Conservation (phyloP, 2,113 vertebrate genomes). For the Sander lucioperca region DNA sequence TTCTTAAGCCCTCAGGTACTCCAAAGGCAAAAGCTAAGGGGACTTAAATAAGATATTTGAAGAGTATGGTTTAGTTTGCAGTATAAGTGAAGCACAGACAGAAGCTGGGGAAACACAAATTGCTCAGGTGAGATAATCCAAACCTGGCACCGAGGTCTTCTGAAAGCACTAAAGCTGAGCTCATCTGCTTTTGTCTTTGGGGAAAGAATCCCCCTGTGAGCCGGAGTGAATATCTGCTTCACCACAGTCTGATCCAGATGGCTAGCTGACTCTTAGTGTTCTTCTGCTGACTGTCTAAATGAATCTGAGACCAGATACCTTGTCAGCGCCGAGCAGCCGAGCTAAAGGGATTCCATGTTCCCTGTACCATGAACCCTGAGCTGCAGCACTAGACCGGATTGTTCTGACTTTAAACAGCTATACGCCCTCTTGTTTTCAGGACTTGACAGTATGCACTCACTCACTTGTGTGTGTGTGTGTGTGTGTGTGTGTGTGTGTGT, state of each 20-base stretch:
- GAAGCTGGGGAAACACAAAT: constrained; percentile 58
- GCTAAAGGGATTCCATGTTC: constrained; percentile 77
- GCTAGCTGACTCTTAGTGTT: constrained; percentile 66
- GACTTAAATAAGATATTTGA: constrained; percentile 49
- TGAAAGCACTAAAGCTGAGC: constrained; percentile 66
- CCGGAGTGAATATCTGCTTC: constrained; percentile 65
- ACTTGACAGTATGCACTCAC: constrained; percentile 49
- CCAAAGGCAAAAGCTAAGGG: constrained; percentile 9
- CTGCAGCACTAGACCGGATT: constrained; percentile 59
- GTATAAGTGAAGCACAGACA: constrained; percentile 18
- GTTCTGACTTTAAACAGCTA: constrained; percentile 71
- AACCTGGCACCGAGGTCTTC: constrained; percentile 61
- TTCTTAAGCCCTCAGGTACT: constrained; percentile 29
- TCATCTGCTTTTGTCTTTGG: constrained; percentile 72
- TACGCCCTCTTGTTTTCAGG: constrained; percentile 60
- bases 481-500: not conserved
- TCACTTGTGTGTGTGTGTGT: constrained; percentile 20
- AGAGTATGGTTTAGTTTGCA: constrained; percentile 26
- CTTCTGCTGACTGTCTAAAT: constrained; percentile 77
- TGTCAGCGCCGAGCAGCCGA: constrained; percentile 66
- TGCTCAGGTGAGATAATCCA: constrained; percentile 68
- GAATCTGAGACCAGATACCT: constrained; percentile 70
- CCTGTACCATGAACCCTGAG: constrained; percentile 70
- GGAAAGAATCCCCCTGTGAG: constrained; percentile 65
- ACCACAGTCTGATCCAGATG: constrained; percentile 70